Evolutionary conservation across 1,140 invertebrate species (phyloP).

Genomic region (Drosophila melanica): DNA sequence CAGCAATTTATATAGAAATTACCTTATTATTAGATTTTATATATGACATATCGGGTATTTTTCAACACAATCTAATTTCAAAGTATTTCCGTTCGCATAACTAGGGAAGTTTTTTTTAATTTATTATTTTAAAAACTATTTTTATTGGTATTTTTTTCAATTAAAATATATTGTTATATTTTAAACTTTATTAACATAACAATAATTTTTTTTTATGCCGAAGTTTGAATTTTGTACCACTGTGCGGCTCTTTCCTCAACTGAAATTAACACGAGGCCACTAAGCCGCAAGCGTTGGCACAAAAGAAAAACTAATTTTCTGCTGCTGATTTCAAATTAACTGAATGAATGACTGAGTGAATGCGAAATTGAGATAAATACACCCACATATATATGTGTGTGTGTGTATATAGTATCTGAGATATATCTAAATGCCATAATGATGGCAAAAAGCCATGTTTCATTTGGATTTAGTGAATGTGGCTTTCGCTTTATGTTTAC

Average conservation of each 20-base stretch:
- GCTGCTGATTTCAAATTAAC: slow-evolving; percentile 83
- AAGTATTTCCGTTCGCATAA: too few species aligned
- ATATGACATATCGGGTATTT: too few species aligned
- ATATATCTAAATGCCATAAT: slow-evolving; percentile 17
- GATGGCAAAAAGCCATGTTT: slow-evolving; percentile 23
- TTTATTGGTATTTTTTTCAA: too few species aligned
- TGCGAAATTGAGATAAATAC: slow-evolving; percentile 37
- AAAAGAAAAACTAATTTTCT: slow-evolving; percentile 82
- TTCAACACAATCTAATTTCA: too few species aligned
- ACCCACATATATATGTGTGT: background rate
- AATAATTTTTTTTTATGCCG: background rate
- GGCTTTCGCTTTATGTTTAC: slow-evolving; percentile 1
- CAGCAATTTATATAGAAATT: too few species aligned
- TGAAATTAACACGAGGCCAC: slow-evolving; percentile 39
- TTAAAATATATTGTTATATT: too few species aligned
- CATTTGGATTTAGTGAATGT: slow-evolving; percentile 11
- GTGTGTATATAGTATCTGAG: background rate
- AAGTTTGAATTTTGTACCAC: background rate
- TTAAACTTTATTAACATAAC: too few species aligned
- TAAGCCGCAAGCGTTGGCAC: slow-evolving; percentile 47
- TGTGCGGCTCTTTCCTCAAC: slow-evolving; percentile 18
- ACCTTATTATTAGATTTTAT: too few species aligned
- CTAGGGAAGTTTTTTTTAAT: too few species aligned
- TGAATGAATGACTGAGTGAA: slow-evolving; percentile 71
- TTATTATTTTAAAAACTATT: too few species aligned